Conservation (phyloP, 2,797 vertebrate genomes). For the Peromyscus melanophrys region DNA sequence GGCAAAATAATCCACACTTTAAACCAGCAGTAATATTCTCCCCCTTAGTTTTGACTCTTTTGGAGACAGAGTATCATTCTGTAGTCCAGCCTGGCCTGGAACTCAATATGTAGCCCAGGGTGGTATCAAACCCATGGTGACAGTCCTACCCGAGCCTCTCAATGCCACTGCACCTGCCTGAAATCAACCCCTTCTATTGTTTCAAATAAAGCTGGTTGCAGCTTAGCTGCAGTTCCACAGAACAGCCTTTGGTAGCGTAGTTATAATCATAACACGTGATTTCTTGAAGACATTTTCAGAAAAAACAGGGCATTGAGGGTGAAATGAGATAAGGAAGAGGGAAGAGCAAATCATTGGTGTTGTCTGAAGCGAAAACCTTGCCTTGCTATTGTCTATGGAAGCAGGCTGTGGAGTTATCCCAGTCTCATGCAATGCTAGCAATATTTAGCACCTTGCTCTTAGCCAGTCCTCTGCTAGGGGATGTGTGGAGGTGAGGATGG, state of each 20-base stretch:
- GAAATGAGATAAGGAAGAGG: neutral
- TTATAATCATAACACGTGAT: neutral
- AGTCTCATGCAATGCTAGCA: neutral
- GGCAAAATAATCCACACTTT: neutral
- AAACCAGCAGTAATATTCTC: neutral
- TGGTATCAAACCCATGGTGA: neutral
- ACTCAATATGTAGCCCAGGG: neutral
- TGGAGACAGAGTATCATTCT: neutral
- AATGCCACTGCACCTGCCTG: neutral
- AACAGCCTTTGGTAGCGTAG: neutral
- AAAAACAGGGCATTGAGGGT: neutral
- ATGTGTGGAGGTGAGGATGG: neutral
- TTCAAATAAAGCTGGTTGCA: neutral
- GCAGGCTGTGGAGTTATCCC: neutral
- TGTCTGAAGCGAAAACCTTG: neutral
- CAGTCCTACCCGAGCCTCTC: neutral
- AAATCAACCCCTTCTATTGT: neutral
- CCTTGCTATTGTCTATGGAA: neutral
- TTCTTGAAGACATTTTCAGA: neutral
- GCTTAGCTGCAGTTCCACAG: neutral
- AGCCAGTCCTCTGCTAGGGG: neutral
- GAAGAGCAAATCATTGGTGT: neutral
- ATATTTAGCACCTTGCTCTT: neutral
- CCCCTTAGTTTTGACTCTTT: neutral
- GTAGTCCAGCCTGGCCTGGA: neutral